These are phyloP conservation scores for Orientallactaga sibirica DNA, from an alignment of 2,797 vertebrate species.

Conservation along the genomic window DNA sequence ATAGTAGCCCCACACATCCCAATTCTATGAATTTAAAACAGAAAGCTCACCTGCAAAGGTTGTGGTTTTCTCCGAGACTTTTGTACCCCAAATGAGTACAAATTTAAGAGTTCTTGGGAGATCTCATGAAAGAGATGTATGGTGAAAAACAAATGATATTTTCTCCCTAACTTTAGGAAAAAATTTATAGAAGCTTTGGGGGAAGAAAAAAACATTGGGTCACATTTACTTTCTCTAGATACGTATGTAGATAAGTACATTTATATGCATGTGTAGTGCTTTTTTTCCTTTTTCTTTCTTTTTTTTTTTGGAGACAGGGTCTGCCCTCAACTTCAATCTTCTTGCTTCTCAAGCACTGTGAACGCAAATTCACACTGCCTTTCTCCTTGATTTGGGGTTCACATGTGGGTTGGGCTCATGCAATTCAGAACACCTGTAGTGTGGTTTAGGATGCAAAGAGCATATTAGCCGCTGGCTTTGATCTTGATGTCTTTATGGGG, in stretches of 20 bases:
- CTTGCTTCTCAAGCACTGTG: neutral
- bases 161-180: neutral
- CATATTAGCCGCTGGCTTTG: neutral
- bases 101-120: neutral
- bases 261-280: neutral
- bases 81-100: neutral
- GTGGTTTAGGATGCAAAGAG: neutral
- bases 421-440: neutral
- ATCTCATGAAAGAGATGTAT: neutral
- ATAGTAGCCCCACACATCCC: neutral
- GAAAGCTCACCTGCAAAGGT: neutral
- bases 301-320: neutral
- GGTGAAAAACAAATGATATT: neutral
- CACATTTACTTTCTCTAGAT: no score
- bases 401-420: neutral
- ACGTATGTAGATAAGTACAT: no score
- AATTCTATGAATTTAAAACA: constrained; percentile 1
- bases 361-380: neutral
- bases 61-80: neutral
- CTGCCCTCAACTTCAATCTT: neutral
- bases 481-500: neutral
- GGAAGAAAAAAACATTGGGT: neutral
- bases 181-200: neutral
- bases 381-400: constrained; percentile 13
- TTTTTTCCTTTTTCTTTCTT: neutral